These are phyloP conservation scores for Gavia stellata DNA, from an alignment of 2,113 vertebrate species.

Conservation along the genomic window DNA sequence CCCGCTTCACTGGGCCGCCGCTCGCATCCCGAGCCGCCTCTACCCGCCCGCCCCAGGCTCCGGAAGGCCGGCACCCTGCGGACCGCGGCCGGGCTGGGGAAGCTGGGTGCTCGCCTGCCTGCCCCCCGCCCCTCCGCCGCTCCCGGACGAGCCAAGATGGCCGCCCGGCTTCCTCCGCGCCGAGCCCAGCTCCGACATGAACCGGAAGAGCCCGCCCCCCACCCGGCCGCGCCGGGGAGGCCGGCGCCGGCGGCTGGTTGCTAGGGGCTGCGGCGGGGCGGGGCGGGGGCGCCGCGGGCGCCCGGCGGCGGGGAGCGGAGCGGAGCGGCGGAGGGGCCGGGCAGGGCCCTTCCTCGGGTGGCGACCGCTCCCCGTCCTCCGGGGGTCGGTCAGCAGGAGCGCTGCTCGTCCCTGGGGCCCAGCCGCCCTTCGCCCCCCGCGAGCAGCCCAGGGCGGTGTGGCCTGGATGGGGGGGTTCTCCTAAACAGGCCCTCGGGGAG, in stretches of 20 bases:
- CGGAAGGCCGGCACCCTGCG: not conserved
- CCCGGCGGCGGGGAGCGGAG: not conserved
- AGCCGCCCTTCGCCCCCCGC: not conserved
- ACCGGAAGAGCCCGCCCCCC: constrained; percentile 73
- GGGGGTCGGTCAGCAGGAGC: not conserved
- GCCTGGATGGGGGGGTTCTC: not conserved
- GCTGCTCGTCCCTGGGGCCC: not conserved
- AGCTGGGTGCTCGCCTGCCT: not conserved
- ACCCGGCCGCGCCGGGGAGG: constrained; percentile 16
- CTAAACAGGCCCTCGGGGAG: not conserved
- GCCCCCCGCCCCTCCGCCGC: not conserved
- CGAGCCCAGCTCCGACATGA: constrained; percentile 68
- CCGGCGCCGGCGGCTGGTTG: constrained; percentile 66
- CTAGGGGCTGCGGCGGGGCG: constrained; percentile 60
- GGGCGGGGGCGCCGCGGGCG: not conserved
- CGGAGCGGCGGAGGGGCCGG: not conserved
- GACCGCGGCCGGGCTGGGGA: not conserved
- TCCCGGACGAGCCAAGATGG: constrained; percentile 88
- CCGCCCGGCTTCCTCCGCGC: constrained; percentile 76
- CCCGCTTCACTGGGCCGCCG: constrained; percentile 31
- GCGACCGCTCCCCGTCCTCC: no score
- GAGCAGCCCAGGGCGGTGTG: not conserved
- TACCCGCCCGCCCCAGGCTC: not conserved
- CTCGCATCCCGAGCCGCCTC: not conserved
- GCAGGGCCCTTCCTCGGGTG: not conserved